Evolutionary conservation across 2,888 invertebrate genomes (phyloP).

Genomic region (Barypeithes pellucidus): DNA sequence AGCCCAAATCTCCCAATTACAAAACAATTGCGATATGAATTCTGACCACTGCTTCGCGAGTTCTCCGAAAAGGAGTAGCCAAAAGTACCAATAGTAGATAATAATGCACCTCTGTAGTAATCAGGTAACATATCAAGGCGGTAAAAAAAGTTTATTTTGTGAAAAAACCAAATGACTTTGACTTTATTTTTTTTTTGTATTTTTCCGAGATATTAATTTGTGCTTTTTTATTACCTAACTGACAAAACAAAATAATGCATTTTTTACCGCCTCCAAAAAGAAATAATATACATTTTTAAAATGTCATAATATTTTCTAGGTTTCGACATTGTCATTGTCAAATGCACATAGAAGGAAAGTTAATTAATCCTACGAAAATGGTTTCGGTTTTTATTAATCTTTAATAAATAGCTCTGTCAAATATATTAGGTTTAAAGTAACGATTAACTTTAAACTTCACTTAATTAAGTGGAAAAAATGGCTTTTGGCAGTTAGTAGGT

Average conservation of each 20-base stretch:
- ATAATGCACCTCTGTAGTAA: conserved; percentile 15
- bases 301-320: background rate
- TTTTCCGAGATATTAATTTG: no score
- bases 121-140: conserved; percentile 5
- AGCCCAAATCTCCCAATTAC: background rate
- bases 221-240: no score
- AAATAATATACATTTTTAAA: no score
- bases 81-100: background rate
- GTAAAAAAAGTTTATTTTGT: background rate
- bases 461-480: conserved; percentile 1
- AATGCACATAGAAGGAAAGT: no score
- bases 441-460: background rate
- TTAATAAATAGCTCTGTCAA: conserved; percentile 20
- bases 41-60: background rate
- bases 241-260: no score
- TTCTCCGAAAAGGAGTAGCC: background rate
- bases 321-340: no score
- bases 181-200: no score
- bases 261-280: no score
- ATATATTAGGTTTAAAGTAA: conserved; percentile 1
- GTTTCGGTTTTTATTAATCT: no score
- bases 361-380: no score
- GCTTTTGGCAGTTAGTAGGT: conserved; percentile 31
- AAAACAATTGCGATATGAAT: conserved; percentile 9
- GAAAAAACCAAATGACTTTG: no score